Conservation (phyloP, 2,888 invertebrate genomes). For the Eucriotettix oculatus region DNA sequence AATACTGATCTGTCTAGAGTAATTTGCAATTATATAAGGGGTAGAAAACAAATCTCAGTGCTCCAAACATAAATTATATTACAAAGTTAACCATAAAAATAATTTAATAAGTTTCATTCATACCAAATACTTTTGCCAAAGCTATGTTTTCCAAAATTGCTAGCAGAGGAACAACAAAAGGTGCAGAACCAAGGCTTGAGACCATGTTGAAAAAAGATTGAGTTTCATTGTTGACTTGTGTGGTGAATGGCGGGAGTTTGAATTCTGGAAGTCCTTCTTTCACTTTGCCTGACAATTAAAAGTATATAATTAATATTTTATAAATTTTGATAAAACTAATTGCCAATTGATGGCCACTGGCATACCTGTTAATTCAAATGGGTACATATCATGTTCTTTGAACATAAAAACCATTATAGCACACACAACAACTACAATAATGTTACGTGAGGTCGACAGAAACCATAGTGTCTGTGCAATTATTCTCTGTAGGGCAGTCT, state of each 20-base stretch:
- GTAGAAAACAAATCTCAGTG: neutral
- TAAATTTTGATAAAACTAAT: neutral
- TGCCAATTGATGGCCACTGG: neutral
- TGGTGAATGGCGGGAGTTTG: slow-evolving; percentile 46
- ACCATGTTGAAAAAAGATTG: slow-evolving; percentile 37
- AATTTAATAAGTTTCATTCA: slow-evolving; percentile 17
- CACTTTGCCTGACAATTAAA: slow-evolving; percentile 37
- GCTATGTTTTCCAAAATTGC: slow-evolving; percentile 54
- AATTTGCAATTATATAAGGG: neutral
- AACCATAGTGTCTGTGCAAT: slow-evolving; percentile 47
- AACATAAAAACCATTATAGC: slow-evolving; percentile 47
- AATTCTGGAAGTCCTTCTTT: slow-evolving; percentile 52
- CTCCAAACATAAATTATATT: too few species aligned
- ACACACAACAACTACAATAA: slow-evolving; percentile 54
- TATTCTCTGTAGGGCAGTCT: slow-evolving; percentile 26
- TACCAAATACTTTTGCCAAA: slow-evolving; percentile 52
- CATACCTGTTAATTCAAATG: slow-evolving; percentile 47
- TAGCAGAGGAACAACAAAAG: slow-evolving; percentile 47
- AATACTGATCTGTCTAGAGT: too few species aligned
- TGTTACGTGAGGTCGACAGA: slow-evolving; percentile 57
- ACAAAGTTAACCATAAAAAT: neutral
- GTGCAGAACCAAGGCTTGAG: slow-evolving; percentile 42
- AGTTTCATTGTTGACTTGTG: slow-evolving; percentile 37
- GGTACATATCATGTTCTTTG: slow-evolving; percentile 37
- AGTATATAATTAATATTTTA: neutral